Evolutionary conservation across 2,113 vertebrate genomes (phyloP).

Genomic region (Cyanoramphus novaezelandiae): DNA sequence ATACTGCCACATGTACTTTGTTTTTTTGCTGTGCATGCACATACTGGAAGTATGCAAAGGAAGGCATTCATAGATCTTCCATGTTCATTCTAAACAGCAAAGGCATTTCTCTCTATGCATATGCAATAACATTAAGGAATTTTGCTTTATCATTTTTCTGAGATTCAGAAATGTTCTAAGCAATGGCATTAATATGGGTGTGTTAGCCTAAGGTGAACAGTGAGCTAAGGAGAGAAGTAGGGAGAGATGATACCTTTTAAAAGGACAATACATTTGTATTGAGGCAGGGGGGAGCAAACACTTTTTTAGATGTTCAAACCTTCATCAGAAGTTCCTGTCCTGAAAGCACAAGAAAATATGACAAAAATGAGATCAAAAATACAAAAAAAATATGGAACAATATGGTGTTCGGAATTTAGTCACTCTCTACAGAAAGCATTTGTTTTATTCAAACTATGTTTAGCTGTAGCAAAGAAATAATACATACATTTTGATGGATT

Average conservation of each 20-base stretch:
- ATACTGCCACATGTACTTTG: fast-evolving
- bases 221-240: background rate
- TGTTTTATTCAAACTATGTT: background rate
- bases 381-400: background rate
- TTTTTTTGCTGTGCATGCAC: background rate
- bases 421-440: background rate
- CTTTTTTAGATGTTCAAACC: background rate
- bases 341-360: background rate
- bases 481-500: background rate
- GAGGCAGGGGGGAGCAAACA: fast-evolving
- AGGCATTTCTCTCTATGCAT: background rate
- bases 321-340: background rate
- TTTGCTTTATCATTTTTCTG: background rate
- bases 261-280: background rate
- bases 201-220: background rate
- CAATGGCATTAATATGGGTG: background rate
- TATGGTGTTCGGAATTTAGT: background rate
- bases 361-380: background rate
- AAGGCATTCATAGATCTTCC: background rate
- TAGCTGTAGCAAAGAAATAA: background rate
- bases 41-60: background rate
- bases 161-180: background rate
- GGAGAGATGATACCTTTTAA: background rate
- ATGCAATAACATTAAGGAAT: background rate
- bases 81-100: background rate